Percentiles rank a stretch among this genome's conserved stretches.
Evolutionary conservation across 2,113 vertebrate genomes (phyloP).

Genomic region (Oenanthe melanoleuca): DNA sequence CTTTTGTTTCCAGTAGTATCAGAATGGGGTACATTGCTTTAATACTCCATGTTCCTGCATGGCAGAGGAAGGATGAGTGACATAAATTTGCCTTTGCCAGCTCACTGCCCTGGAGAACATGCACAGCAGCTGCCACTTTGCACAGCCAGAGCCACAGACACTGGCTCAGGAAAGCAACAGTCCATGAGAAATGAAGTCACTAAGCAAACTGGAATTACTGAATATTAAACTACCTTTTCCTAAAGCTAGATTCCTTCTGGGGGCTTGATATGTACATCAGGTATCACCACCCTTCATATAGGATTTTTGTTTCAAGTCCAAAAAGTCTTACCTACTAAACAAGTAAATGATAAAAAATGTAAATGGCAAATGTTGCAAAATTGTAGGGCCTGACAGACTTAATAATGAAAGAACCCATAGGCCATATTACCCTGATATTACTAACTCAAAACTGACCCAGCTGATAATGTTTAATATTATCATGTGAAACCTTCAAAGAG

Average conservation of each 20-base stretch:
- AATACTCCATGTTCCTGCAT: not conserved
- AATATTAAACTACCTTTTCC: not conserved
- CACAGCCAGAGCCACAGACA: not conserved
- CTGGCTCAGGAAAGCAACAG: not conserved
- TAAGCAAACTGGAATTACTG: not conserved
- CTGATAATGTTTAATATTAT: not conserved
- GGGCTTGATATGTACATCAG: not conserved
- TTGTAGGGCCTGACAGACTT: not conserved
- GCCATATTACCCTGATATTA: not conserved
- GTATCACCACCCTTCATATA: not conserved
- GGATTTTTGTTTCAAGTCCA: not conserved
- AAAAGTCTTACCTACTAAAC: not conserved
- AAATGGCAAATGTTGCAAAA: not conserved
- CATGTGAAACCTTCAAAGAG: not conserved
- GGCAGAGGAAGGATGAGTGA: not conserved
- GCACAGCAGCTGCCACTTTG: not conserved
- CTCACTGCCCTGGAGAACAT: not conserved
- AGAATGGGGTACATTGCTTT: not conserved
- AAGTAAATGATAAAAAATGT: not conserved
- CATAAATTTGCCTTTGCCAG: not conserved
- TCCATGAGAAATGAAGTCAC: not conserved
- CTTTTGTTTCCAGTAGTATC: not conserved
- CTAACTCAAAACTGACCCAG: not conserved
- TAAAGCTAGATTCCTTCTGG: not conserved
- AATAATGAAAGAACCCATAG: not conserved